Conservation (phyloP, 1,140 invertebrate genomes). For the Lutraria rhynchaena region DNA sequence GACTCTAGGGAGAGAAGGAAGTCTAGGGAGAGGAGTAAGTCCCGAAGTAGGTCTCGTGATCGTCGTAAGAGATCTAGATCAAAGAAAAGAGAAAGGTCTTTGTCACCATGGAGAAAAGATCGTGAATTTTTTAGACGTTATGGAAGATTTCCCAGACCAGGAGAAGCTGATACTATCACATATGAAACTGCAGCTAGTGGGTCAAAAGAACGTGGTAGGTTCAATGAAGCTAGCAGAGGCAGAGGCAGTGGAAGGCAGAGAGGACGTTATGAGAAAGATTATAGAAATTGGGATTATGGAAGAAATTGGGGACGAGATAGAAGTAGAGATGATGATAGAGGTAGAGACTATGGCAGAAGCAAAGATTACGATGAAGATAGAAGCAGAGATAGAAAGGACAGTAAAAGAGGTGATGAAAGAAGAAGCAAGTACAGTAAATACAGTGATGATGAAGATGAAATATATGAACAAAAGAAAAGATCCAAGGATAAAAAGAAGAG, state of each 20-base stretch:
- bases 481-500: constrained; percentile 15
- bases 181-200: neutral
- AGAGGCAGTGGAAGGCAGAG: constrained; percentile 43
- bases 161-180: constrained; percentile 13
- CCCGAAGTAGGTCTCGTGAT: constrained; percentile 27
- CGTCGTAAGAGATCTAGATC: constrained; percentile 27
- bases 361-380: constrained; percentile 19
- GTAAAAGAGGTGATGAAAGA: constrained; percentile 10
- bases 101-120: constrained; percentile 44
- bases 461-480: neutral
- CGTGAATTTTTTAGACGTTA: constrained; percentile 35
- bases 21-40: constrained; percentile 43
- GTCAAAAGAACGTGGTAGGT: constrained; percentile 31
- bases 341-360: constrained; percentile 30
- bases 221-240: constrained; percentile 38
- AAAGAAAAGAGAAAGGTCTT: constrained; percentile 40
- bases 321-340: neutral
- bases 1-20: constrained; percentile 15
- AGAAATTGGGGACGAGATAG: constrained; percentile 16
- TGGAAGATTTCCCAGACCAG: constrained; percentile 30
- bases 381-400: constrained; percentile 13
- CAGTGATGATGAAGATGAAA: constrained; percentile 9
- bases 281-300: neutral
- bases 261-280: constrained; percentile 6
- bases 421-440: neutral